Evolutionary conservation across 2,888 invertebrate genomes (phyloP).

Genomic region (Philereme vetulata): DNA sequence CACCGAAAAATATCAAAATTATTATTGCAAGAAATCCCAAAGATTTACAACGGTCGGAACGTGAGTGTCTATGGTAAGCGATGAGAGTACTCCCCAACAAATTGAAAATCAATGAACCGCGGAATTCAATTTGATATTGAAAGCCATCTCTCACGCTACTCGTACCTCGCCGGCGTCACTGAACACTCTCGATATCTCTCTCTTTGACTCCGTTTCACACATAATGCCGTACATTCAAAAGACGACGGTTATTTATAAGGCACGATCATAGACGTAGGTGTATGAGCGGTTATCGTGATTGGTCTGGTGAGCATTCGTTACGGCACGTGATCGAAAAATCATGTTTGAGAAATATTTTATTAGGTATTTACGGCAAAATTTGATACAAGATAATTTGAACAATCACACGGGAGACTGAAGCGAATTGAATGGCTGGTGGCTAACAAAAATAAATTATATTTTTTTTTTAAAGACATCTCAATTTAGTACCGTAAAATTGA

Average conservation of each 20-base stretch:
- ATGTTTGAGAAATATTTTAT: too few species aligned
- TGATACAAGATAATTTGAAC: too few species aligned
- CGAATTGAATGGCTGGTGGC: too few species aligned
- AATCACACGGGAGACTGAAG: too few species aligned
- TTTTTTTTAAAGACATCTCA: too few species aligned
- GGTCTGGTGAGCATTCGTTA: slow-evolving; percentile 8
- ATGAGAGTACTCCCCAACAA: slow-evolving; percentile 76
- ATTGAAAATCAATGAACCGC: slow-evolving; percentile 86
- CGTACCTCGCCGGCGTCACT: slow-evolving; percentile 47
- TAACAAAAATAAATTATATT: too few species aligned
- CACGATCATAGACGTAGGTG: slow-evolving; percentile 31
- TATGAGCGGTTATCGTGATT: slow-evolving; percentile 10
- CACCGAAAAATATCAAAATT: slow-evolving; percentile 11
- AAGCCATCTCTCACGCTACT: slow-evolving; percentile 80
- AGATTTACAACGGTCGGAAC: slow-evolving; percentile 72
- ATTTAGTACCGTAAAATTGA: too few species aligned
- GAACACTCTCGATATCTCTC: slow-evolving; percentile 69
- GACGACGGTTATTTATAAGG: slow-evolving; percentile 44
- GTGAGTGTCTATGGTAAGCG: slow-evolving; percentile 74
- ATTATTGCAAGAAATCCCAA: slow-evolving; percentile 49
- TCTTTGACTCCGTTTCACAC: slow-evolving; percentile 71
- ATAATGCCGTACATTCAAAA: slow-evolving; percentile 63
- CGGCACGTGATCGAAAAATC: not conserved
- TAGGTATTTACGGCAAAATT: too few species aligned
- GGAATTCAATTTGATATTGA: slow-evolving; percentile 87